These are phyloP conservation scores for Gymnoscopelus braueri DNA, from an alignment of 2,797 vertebrate genomes.

Conservation along the genomic window DNA sequence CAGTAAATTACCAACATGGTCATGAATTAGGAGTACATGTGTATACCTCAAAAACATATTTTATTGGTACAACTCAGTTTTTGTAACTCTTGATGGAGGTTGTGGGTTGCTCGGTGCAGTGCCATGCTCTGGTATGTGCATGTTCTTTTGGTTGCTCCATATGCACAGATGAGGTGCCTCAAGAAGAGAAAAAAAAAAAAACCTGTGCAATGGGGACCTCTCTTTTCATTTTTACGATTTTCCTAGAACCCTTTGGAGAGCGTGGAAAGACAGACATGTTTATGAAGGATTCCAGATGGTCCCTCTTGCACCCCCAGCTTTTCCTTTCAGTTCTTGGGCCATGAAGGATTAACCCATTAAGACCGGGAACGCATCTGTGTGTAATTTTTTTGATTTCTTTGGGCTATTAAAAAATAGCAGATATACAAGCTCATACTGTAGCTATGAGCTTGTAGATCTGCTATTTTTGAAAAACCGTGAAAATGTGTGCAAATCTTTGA, in stretches of 20 bases:
- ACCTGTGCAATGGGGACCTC: slow-evolving; percentile 77
- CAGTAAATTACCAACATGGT: slow-evolving; percentile 69
- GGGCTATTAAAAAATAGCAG: no score
- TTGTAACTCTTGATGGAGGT: neutral
- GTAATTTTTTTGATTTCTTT: no score
- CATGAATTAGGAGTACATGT: slow-evolving; percentile 66
- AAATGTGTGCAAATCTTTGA: no score
- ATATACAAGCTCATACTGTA: no score
- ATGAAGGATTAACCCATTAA: slow-evolving; percentile 85
- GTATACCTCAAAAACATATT: slow-evolving; percentile 64
- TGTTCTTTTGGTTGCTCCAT: slow-evolving; percentile 60
- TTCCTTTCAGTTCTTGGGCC: slow-evolving; percentile 79
- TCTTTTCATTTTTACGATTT: slow-evolving; percentile 86
- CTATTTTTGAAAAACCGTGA: no score
- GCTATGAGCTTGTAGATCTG: no score
- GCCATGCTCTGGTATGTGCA: slow-evolving; percentile 37
- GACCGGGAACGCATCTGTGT: no score
- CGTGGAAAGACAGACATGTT: slow-evolving; percentile 86
- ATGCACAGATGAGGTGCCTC: slow-evolving; percentile 69
- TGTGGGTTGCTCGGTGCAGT: slow-evolving; percentile 47
- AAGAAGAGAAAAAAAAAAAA: slow-evolving; percentile 68
- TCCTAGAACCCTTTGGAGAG: slow-evolving; percentile 85
- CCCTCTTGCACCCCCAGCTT: slow-evolving; percentile 78
- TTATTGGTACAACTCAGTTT: slow-evolving; percentile 53
- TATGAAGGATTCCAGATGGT: slow-evolving; percentile 88